Evolutionary conservation across 37 sponge, comb jelly and placozoan species (phyloP).

Genomic region (Amphimedon queenslandica): DNA sequence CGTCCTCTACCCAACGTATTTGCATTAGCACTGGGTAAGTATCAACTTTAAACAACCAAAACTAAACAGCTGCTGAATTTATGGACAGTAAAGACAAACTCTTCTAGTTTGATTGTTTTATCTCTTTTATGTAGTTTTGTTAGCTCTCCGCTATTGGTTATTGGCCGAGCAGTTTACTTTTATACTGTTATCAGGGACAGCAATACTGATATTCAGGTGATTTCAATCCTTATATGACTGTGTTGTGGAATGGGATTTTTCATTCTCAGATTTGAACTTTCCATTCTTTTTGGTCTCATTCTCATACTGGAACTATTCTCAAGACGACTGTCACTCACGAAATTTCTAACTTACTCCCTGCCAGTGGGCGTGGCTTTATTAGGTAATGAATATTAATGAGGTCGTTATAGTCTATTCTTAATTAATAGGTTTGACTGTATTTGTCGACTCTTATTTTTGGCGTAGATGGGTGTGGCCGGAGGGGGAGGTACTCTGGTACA

Average conservation of each 20-base stretch:
- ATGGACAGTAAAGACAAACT: no score
- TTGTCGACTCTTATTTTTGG: slow-evolving; percentile 91
- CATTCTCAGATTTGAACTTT: slow-evolving; percentile 44
- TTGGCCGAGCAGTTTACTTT: slow-evolving; percentile 44
- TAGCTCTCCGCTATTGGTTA: slow-evolving; percentile 65
- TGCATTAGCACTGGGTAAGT: slow-evolving; percentile 78
- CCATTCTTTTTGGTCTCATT: slow-evolving; percentile 69
- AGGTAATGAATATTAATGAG: slow-evolving; percentile 18
- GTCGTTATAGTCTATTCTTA: not conserved
- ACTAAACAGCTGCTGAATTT: no score
- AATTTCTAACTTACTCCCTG: slow-evolving; percentile 18
- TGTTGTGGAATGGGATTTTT: not conserved
- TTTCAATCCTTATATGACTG: not conserved
- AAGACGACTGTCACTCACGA: slow-evolving; percentile 19
- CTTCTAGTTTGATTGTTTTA: not conserved
- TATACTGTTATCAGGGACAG: slow-evolving; percentile 73
- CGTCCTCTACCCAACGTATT: slow-evolving; percentile 98
- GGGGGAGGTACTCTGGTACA: slow-evolving; percentile 97
- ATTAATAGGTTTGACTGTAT: slow-evolving; percentile 56
- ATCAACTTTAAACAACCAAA: not conserved
- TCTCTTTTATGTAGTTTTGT: slow-evolving; percentile 36
- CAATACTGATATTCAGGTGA: slow-evolving; percentile 72
- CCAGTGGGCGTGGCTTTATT: slow-evolving; percentile 57
- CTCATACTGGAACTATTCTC: slow-evolving; percentile 58
- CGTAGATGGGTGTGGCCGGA: slow-evolving; percentile 96